Evolutionary conservation across 2,888 invertebrate genomes (phyloP), one percentile per base, ranked within the genome.

Genomic region (Cerastis leucographa): DNA sequence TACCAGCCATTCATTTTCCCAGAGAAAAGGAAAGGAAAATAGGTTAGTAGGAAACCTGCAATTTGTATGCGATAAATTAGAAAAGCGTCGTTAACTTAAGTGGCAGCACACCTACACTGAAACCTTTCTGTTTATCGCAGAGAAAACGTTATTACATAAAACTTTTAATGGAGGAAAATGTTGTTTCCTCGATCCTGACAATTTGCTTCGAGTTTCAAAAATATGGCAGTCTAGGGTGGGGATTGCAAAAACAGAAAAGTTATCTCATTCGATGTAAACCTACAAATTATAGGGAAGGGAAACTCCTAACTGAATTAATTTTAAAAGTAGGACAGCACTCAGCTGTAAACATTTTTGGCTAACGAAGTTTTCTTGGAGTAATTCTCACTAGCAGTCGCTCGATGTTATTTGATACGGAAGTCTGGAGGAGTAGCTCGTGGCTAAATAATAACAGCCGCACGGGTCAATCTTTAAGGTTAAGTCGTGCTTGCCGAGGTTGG

Each of bases 261-360:
- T 89, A 85, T 84, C 78, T 85, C 71, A 71, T 84, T 79, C 62
- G 66, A 78, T 44, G 69, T 71, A 67, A 79, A 72, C 81, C 83
- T 71, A 83, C 81, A 78, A 82, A 87, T 81, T 79, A 77, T 71
- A 67, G 64, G 68, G 80, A 74, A 65, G 76, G 74, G 81, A 85
- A n/a, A 85, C 83, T 86, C 78, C 51, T 62, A 84, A 86, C 74
- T 79, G 83, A 87, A 89, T 89, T 86, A 85, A 87, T 89, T 87
- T 82, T 75, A 68, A 85, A 91, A 88, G 84, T 86, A 71, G 87
- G 81, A 78, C 85, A 76, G 69, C 78, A 82, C 76, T 84, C 71
- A 67, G 66, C 65, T 71, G 56, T 66, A 42, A 75, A 68, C 64
- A 69, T 71, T 76, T 80, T 68, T 54, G 67, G 51, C 0, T 78